Conservation (phyloP, 2,113 vertebrate genomes). For the Narcine bancroftii region DNA sequence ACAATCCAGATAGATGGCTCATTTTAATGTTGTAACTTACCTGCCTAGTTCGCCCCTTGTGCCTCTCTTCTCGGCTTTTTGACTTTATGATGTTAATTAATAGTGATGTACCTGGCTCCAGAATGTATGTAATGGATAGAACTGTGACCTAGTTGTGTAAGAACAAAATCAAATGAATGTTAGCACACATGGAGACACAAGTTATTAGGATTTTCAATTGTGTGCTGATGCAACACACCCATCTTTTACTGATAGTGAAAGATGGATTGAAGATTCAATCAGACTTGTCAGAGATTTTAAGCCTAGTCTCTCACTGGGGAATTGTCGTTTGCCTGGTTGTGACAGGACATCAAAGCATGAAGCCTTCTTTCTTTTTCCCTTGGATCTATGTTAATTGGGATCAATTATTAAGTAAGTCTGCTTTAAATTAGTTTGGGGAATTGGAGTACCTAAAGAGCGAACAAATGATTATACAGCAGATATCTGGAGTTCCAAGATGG, state of each 20-base stretch:
- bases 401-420: constrained; percentile 15
- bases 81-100: background rate
- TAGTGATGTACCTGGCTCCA: background rate
- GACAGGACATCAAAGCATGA: background rate
- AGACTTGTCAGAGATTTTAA: background rate
- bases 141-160: too few species aligned
- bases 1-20: background rate
- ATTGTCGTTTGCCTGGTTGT: background rate
- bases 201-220: too few species aligned
- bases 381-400: background rate
- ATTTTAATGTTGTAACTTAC: background rate
- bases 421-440: background rate
- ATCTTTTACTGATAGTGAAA: too few species aligned
- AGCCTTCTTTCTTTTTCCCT: background rate
- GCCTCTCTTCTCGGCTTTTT: background rate
- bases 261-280: background rate
- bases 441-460: background rate
- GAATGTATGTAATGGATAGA: too few species aligned
- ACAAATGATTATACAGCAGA: background rate
- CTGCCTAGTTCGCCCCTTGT: background rate
- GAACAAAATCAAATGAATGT: too few species aligned
- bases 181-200: too few species aligned
- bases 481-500: background rate
- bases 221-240: too few species aligned
- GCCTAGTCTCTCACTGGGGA: background rate